These are phyloP conservation scores for Brachionus rotundiformis DNA, from an alignment of 1,140 invertebrate genomes.

Conservation along the genomic window DNA sequence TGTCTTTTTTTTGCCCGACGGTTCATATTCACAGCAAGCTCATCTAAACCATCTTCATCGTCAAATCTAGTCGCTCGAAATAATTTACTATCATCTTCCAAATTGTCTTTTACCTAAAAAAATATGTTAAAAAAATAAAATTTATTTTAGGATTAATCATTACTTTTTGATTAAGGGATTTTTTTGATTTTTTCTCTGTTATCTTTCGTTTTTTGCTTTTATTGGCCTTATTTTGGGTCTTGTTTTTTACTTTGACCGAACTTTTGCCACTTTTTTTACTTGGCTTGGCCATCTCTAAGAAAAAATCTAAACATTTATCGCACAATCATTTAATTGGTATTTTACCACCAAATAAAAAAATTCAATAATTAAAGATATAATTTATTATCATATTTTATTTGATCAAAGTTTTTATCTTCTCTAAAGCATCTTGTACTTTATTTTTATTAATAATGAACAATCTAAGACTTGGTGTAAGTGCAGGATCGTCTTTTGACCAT, in stretches of 20 bases:
- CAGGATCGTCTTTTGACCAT: slow-evolving; percentile 40
- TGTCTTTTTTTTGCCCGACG: slow-evolving; percentile 19
- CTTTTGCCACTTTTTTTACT: slow-evolving; percentile 45
- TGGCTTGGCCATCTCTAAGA: slow-evolving; percentile 23
- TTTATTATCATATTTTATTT: slow-evolving; percentile 40
- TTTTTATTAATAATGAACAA: not conserved
- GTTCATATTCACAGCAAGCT: not conserved
- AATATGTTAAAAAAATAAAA: not conserved
- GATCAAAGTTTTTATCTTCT: slow-evolving; percentile 43
- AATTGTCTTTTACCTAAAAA: not conserved
- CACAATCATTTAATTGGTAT: not conserved
- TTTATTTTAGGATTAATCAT: not conserved
- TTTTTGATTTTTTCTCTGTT: slow-evolving; percentile 25
- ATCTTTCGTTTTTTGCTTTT: not conserved
- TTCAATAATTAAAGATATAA: not conserved
- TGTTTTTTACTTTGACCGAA: slow-evolving; percentile 39
- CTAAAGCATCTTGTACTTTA: slow-evolving; percentile 36
- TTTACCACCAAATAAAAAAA: slow-evolving; percentile 30
- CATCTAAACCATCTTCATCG: slow-evolving; percentile 20
- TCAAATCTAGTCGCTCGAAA: not conserved
- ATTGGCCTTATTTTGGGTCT: slow-evolving; percentile 13
- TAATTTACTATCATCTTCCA: slow-evolving; percentile 28
- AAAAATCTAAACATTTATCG: not conserved
- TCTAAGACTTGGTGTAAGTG: not conserved
- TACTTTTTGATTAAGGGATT: not conserved